These are phyloP conservation scores for Sceloporus undulatus DNA, from an alignment of 2,113 vertebrate genomes.

Conservation along the genomic window DNA sequence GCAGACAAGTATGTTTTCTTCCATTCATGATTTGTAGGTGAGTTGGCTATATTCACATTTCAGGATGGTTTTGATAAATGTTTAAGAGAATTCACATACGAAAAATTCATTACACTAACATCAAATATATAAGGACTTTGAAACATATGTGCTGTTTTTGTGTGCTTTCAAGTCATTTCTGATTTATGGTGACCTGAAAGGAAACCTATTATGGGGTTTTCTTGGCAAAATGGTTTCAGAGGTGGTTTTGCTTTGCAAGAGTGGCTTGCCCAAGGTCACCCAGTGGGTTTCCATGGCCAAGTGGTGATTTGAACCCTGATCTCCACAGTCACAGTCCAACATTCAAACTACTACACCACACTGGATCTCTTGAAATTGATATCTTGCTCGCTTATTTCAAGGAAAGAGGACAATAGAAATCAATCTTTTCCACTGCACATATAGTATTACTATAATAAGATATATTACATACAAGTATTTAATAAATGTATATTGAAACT, in stretches of 20 bases:
- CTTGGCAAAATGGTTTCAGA: no score
- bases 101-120: not conserved
- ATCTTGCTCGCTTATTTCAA: slow-evolving; percentile 15
- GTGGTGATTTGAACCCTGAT: no score
- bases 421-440: slow-evolving; percentile 1
- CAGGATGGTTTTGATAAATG: not conserved
- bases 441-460: slow-evolving; percentile 12
- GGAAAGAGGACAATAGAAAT: not conserved
- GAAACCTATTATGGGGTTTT: no score
- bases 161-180: no score
- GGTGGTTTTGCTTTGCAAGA: no score
- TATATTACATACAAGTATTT: slow-evolving; percentile 1
- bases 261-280: no score
- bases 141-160: not conserved
- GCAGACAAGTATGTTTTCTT: not conserved
- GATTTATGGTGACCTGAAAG: no score
- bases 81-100: not conserved
- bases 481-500: not conserved
- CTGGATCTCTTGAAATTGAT: slow-evolving; percentile 9
- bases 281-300: no score
- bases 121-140: slow-evolving; percentile 25
- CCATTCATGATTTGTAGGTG: not conserved
- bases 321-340: no score
- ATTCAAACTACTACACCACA: no score
- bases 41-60: not conserved